Conservation (phyloP, 2,888 invertebrate genomes). For the Amblyteles armatorius region DNA sequence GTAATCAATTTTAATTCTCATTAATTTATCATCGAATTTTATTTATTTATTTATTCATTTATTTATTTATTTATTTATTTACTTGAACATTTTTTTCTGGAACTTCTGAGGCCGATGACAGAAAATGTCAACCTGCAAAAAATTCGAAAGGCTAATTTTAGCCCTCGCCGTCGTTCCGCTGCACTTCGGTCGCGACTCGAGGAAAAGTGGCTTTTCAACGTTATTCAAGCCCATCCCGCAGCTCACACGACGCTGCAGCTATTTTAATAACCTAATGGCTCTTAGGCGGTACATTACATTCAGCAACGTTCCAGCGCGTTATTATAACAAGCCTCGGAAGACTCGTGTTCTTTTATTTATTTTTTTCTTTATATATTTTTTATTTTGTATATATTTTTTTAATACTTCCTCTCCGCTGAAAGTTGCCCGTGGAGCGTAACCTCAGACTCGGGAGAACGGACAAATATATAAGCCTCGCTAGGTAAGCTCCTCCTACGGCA, state of each 20-base stretch:
- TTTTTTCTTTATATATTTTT: conserved; percentile 8
- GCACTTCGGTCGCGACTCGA: conserved; percentile 26
- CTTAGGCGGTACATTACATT: conserved; percentile 79
- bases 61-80: background rate
- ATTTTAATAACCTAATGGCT: conserved; percentile 85
- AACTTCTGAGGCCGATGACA: background rate
- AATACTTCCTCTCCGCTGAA: conserved; percentile 23
- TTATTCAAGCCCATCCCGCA: conserved; percentile 73
- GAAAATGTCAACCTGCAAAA: conserved; percentile 27
- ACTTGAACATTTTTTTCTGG: background rate
- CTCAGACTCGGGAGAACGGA: conserved; percentile 51
- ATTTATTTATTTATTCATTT: background rate
- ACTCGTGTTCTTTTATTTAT: conserved; percentile 39
- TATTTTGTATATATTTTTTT: background rate
- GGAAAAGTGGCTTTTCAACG: conserved; percentile 63
- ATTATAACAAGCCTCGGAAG: conserved; percentile 52
- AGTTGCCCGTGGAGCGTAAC: conserved; percentile 49
- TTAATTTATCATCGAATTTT: too few relatives aligned
- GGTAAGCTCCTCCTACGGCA: conserved; percentile 47
- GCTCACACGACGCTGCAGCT: conserved; percentile 72
- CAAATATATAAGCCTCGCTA: conserved; percentile 52
- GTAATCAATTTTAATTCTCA: background rate
- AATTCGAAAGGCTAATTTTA: conserved; percentile 4
- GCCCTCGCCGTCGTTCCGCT: background rate
- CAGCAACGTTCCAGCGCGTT: conserved; percentile 55